phyloP scores from a whole-genome alignment of 2,888 invertebrate genomes.

The Agrilus mali region DNA sequence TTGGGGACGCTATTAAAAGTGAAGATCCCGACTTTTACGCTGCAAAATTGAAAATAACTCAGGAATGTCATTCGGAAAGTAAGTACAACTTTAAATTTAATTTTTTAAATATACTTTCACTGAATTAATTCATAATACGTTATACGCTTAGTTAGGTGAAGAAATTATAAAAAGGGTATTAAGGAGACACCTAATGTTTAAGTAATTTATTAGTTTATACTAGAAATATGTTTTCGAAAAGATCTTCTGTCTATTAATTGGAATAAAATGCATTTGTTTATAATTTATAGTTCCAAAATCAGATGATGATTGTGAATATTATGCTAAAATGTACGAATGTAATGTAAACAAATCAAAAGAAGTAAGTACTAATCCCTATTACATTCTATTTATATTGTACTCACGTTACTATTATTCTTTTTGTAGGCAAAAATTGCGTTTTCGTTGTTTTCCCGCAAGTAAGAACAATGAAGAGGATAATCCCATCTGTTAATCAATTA shows the following conservation, averaged over 20 bases:
- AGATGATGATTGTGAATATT: constrained; percentile 9
- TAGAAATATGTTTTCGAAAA: too few species aligned
- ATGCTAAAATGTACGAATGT: constrained; percentile 7
- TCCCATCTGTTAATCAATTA: too few species aligned
- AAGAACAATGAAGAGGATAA: too few species aligned
- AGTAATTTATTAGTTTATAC: too few species aligned
- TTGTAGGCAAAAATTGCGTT: constrained; percentile 1
- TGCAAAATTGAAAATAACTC: constrained; percentile 29
- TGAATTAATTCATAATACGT: too few species aligned
- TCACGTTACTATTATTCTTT: neutral
- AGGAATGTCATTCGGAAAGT: constrained; percentile 32
- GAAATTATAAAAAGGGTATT: too few species aligned
- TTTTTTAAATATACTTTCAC: neutral
- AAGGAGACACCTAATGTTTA: too few species aligned
- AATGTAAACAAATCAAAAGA: neutral
- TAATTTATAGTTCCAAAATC: constrained; percentile 6
- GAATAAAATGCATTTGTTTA: neutral
- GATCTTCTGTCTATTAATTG: too few species aligned
- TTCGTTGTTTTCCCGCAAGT: too few species aligned
- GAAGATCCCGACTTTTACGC: constrained; percentile 28
- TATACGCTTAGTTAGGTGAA: too few species aligned
- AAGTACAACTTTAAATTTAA: constrained; percentile 1
- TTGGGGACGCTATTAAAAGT: constrained; percentile 27
- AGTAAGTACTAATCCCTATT: constrained; percentile 2
- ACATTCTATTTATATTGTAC: neutral